Percentiles rank a stretch among this genome's conserved stretches.
These are phyloP conservation scores for Enteromius thamalakanensis DNA, from an alignment of 2,797 vertebrate species.

Conservation along the genomic window DNA sequence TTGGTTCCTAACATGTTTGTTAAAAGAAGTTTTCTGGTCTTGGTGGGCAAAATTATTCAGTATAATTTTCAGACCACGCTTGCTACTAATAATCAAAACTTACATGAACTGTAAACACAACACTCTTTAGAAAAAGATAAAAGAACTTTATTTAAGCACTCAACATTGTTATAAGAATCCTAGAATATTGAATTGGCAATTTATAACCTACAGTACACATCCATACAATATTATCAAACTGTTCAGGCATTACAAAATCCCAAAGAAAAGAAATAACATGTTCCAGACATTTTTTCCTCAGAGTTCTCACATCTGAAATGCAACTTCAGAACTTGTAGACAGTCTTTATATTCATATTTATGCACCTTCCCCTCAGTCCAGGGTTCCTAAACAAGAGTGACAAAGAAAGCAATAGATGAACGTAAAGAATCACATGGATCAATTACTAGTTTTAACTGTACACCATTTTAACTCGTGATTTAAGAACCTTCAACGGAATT, in stretches of 20 bases:
- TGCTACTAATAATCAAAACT: neutral
- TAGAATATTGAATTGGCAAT: conserved; percentile 36
- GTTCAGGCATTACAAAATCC: conserved; percentile 29
- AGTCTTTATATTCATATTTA: conserved; percentile 4
- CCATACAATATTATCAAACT: conserved; percentile 6
- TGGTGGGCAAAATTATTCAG: neutral
- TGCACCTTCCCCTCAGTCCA: conserved; percentile 68
- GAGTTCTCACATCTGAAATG: conserved; percentile 24
- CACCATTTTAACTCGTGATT: neutral
- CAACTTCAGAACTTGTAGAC: conserved; percentile 10
- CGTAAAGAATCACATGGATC: neutral
- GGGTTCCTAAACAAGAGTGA: conserved; percentile 68
- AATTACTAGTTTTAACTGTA: neutral
- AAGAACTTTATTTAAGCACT: conserved; percentile 53
- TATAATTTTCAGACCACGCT: neutral
- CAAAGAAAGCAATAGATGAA: neutral
- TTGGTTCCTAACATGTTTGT: neutral
- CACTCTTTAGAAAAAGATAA: conserved; percentile 9
- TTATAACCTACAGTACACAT: conserved; percentile 20
- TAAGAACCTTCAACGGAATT: neutral
- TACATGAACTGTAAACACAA: neutral
- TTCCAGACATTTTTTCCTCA: neutral
- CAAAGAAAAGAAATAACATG: neutral
- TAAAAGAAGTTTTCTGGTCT: neutral
- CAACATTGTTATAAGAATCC: conserved; percentile 26